Evolutionary conservation across 2,888 invertebrate species (phyloP).

Genomic region (Clitarchus hookeri): DNA sequence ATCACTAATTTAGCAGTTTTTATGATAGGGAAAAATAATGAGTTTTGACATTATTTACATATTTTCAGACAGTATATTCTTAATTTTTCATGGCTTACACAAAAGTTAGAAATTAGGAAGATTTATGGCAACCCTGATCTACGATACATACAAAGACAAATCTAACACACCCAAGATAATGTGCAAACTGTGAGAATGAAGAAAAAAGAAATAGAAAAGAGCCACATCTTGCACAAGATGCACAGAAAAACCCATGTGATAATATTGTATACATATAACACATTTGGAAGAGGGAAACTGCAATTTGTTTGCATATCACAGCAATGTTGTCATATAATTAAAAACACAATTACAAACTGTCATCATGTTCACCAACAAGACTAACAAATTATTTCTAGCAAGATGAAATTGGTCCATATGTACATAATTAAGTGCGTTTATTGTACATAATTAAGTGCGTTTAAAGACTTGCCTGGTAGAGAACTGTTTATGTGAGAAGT

Average conservation of each 20-base stretch:
- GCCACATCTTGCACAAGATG: slow-evolving; percentile 22
- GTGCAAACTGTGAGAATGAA: slow-evolving; percentile 22
- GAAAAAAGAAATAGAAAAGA: slow-evolving; percentile 31
- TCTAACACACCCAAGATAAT: background rate
- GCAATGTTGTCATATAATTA: background rate
- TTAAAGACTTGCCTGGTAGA: no score
- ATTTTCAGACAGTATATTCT: background rate
- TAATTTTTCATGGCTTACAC: background rate
- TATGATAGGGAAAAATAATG: no score
- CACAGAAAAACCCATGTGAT: slow-evolving; percentile 19
- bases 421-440: background rate
- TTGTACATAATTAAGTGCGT: background rate
- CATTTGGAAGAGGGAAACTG: background rate
- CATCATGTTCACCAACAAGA: no score
- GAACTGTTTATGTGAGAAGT: no score
- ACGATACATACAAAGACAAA: background rate
- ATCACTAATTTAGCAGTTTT: background rate
- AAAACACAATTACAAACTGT: no score
- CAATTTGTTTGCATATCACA: background rate
- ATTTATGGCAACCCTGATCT: background rate
- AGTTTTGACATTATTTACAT: no score
- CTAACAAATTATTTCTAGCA: no score
- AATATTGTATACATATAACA: background rate
- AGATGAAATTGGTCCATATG: background rate
- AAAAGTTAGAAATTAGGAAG: background rate